phyloP scores from a whole-genome alignment of 1,140 invertebrate genomes.

The Babylonia areolata region DNA sequence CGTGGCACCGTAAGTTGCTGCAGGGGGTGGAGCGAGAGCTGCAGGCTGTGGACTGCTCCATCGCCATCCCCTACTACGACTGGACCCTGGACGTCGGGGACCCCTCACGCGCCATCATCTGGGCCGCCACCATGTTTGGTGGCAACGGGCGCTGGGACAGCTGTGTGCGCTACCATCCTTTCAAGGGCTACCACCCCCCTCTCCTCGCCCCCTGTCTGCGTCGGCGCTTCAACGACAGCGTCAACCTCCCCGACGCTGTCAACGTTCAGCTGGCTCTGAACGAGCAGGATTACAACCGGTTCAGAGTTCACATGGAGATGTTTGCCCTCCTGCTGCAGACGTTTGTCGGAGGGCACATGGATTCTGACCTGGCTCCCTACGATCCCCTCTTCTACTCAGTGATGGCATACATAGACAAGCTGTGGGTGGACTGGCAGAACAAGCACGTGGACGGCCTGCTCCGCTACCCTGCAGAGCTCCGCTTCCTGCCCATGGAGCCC shows the following conservation, averaged over 20 bases:
- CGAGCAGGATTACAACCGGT: slow-evolving; percentile 57
- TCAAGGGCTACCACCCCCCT: slow-evolving; percentile 61
- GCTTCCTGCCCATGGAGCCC: slow-evolving; percentile 62
- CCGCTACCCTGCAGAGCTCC: slow-evolving; percentile 47
- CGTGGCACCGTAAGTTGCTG: slow-evolving; percentile 66
- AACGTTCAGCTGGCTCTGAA: slow-evolving; percentile 61
- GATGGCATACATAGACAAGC: slow-evolving; percentile 64
- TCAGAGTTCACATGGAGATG: slow-evolving; percentile 60
- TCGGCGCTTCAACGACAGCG: slow-evolving; percentile 56
- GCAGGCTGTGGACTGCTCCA: slow-evolving; percentile 59
- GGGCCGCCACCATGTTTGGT: slow-evolving; percentile 65
- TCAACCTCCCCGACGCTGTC: slow-evolving; percentile 64
- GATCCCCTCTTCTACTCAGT: slow-evolving; percentile 66
- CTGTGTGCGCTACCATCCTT: slow-evolving; percentile 66
- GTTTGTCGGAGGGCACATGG: slow-evolving; percentile 68
- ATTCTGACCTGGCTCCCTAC: slow-evolving; percentile 59
- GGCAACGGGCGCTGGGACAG: slow-evolving; percentile 61
- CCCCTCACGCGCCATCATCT: slow-evolving; percentile 56
- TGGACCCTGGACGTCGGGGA: slow-evolving; percentile 68
- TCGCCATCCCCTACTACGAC: slow-evolving; percentile 69
- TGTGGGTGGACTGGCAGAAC: slow-evolving; percentile 66
- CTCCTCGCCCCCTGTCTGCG: slow-evolving; percentile 64
- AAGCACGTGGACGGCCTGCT: slow-evolving; percentile 53
- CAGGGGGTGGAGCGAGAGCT: slow-evolving; percentile 59
- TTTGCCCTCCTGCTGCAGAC: slow-evolving; percentile 55